Base-by-base conservation (phyloP, 2,797 vertebrate species). In the Chlorospingus semifuscus region DNA sequence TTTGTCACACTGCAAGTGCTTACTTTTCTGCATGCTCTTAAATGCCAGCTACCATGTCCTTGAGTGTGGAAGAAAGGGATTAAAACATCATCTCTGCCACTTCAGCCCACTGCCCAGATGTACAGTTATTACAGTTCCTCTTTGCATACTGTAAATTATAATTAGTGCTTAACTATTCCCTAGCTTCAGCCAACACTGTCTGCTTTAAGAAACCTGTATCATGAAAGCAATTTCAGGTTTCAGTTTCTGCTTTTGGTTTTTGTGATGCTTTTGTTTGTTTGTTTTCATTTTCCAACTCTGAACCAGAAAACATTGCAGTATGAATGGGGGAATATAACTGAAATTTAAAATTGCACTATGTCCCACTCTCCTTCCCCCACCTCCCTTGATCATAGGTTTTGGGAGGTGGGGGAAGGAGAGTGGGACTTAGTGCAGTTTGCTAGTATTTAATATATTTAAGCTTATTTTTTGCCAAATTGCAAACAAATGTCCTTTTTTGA, bases 41-140 rank as follows among this genome's bases (percentile, higher is more conserved):
- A 84, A 61, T 87, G 77, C 81, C 88, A 95, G 83, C 91, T 96
- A 69, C 92, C n/a, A 6, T 76, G 92, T 85, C 94, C 93, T 96
- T 96, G 89, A 93, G 36, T 21, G 26, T 60, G 41, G 55, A 83
- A 79, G 39, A 89, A 71, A 53, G 3, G 30, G 68, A 83, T 88
- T 91, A 84, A 93, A 94, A 72, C 74, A 90, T 94, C 60, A 83
- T 96, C 72, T 83, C 78, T 94, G 88, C 89, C 68, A 71, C 91
- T 96, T 97, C 85, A 96, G 52, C 83, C 89, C 68, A 69, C 96
- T 96, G 92, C 82, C 91, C 81, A 95, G 92, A 90, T 94, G 82
- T 68, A 90, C 80, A 78, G 60, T 94, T 95, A 79, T 60, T 91
- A 55, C 66, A 75, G 81, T 79, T 92, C 87, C 69, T 81, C 29